Base-by-base conservation (phyloP, 2,797 vertebrate genomes). In the Toxotes lorentzi region DNA sequence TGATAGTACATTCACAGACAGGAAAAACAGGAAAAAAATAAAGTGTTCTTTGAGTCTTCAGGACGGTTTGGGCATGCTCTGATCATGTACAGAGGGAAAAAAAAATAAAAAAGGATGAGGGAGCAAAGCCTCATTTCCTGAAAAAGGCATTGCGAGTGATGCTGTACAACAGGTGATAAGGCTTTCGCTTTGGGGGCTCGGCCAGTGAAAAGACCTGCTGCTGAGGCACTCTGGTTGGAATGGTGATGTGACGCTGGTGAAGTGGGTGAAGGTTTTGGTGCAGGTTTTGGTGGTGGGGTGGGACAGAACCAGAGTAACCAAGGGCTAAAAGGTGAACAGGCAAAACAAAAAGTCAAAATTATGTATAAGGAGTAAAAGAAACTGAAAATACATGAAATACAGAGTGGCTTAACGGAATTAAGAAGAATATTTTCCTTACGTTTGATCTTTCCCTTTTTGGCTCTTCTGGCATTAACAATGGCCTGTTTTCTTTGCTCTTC, bases 141-240 rank as follows among this genome's bases (percentile, higher is more conserved):
- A 99, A 99, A 9, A 98, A 96, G 51, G 96, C 90, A 9, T 95
- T 96, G 75, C 97, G 97, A 70, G 96, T 96, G 91, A 99, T 95
- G 71, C 91, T 97, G 89, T 97, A 95, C 95, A 98, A 96, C 91
- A 99, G 95, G 47, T 97, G 96, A 0, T 97, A 95, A 0, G 97
- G 96, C 88, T 99, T 99, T 83, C 96, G 89, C 90, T 97, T 99
- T 61, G 97, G 98, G 76, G 98, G 98, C 71, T 99, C 98, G 0
- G 96, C 98, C 95, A 99, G 89, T 53, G 96, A 93, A 43, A 99
- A 99, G 54, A 99, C 98, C 86, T 98, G 98, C 89, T 99, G 98
- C 92, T 99, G 97, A 0, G 98, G 98, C 88, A 99, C 70, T 43
- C 97, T 98, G 95, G 97, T 97, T 61, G 98, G 98, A 86, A 99